Base-by-base conservation (phyloP, 2,888 invertebrate genomes). In the Heliconius sara region DNA sequence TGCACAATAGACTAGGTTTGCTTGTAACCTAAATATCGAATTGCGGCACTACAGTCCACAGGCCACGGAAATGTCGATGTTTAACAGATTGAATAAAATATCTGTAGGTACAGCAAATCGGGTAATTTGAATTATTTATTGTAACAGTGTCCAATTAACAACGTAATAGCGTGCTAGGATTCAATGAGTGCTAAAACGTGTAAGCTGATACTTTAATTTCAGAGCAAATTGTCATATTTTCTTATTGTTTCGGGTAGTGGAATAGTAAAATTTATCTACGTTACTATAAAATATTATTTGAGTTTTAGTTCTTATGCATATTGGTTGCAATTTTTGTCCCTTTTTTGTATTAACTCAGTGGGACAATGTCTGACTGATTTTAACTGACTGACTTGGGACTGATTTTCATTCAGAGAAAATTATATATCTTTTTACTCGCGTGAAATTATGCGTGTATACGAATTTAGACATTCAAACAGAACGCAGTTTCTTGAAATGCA, bases 11-110 rank as follows among this genome's bases (percentile, higher is more conserved):
- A 91, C 91, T 91, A 87, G 88, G 92, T 93, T 93, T 92, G 91
- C 89, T 87, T 89, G 91, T 93, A 93, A 93, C 93, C 94, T 93
- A 94, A 94, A 94, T 93, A 93, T 94, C 91, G 90, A 88, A 91
- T 93, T 92, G 91, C 91, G 88, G 88, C 86, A 84, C 88, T 86
- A 88, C 88, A 87, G 88, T 87, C 86, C 88, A 87, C 88, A 88
- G 88, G 87, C 86, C 88, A 87, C 88, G 89, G 88, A 89, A 91
- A 91, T 86, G 87, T 87, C 84, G 82, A 86, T 87, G 88, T 89
- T 90, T 91, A 90, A 89, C 88, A 87, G 86, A 89, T 89, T 88
- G 87, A 89, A 91, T 91, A 90, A 88, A 89, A 89, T 90, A 90
- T 89, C 81, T 79, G 80, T 39, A 60, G 47, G 47, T 47, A 47